Conservation (phyloP, 2,888 invertebrate genomes). For the Pandemis corylana region DNA sequence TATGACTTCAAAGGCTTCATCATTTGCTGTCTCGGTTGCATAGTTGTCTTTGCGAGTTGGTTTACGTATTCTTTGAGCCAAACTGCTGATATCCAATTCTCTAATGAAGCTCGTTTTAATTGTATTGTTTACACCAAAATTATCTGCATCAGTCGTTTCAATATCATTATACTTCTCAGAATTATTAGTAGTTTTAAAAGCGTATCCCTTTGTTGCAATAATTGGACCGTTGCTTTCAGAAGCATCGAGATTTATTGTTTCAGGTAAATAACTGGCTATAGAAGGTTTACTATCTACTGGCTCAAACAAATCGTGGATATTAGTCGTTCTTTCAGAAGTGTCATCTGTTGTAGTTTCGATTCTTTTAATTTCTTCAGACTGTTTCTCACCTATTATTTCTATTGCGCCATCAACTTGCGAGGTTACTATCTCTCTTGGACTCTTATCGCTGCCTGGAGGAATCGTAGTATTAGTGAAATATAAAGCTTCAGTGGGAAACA, state of each 20-base stretch:
- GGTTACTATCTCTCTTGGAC: neutral
- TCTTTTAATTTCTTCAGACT: neutral
- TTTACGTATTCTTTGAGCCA: neutral
- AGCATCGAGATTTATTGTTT: neutral
- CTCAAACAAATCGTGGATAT: neutral
- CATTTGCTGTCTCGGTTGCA: neutral
- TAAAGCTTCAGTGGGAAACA: neutral
- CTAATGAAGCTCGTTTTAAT: neutral
- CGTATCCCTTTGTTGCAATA: neutral
- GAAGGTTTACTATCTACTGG: neutral
- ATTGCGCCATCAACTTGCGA: neutral
- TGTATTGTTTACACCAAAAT: neutral
- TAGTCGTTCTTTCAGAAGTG: neutral
- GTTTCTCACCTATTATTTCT: neutral
- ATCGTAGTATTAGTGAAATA: neutral
- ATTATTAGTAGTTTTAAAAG: neutral
- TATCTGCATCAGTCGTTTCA: neutral
- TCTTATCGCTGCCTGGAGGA: neutral
- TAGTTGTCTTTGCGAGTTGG: neutral
- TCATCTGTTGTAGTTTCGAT: constrained; percentile 2
- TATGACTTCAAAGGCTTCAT: neutral
- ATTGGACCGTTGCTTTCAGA: neutral
- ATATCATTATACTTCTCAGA: neutral
- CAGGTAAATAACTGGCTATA: neutral
- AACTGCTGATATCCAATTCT: neutral